These are phyloP conservation scores for Bucco capensis DNA, from an alignment of 2,113 vertebrate species.

Conservation along the genomic window DNA sequence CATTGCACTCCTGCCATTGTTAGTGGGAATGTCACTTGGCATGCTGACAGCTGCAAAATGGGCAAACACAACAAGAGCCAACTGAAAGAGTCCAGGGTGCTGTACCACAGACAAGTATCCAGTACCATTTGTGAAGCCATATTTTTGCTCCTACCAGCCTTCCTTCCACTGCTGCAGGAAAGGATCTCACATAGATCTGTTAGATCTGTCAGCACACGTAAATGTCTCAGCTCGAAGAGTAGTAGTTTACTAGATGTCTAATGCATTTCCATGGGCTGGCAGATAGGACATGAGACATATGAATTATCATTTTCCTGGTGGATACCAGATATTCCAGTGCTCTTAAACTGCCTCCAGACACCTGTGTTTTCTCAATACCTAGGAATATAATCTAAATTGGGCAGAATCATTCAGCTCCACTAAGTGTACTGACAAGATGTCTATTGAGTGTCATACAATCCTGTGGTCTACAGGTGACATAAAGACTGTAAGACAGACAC, in stretches of 20 bases:
- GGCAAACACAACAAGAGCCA: rapidly evolving
- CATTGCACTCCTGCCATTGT: rapidly evolving
- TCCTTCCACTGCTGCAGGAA: neutral
- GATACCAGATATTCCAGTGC: neutral
- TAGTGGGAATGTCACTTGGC: neutral
- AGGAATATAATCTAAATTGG: neutral
- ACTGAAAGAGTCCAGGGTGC: neutral
- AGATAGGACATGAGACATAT: neutral
- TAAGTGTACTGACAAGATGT: neutral
- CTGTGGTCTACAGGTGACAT: neutral
- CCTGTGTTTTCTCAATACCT: neutral
- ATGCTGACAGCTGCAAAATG: neutral
- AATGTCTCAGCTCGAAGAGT: neutral
- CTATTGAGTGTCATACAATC: neutral
- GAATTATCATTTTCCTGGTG: neutral
- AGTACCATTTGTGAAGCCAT: neutral
- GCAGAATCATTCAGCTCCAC: neutral
- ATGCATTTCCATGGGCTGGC: neutral
- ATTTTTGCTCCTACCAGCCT: neutral
- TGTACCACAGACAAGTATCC: neutral
- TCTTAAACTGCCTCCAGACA: neutral
- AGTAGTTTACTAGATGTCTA: neutral
- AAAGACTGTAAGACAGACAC: neutral
- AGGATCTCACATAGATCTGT: neutral
- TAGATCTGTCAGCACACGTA: neutral